Evolutionary conservation across 2,888 invertebrate species (phyloP).

Genomic region (Slavum lentiscoides): DNA sequence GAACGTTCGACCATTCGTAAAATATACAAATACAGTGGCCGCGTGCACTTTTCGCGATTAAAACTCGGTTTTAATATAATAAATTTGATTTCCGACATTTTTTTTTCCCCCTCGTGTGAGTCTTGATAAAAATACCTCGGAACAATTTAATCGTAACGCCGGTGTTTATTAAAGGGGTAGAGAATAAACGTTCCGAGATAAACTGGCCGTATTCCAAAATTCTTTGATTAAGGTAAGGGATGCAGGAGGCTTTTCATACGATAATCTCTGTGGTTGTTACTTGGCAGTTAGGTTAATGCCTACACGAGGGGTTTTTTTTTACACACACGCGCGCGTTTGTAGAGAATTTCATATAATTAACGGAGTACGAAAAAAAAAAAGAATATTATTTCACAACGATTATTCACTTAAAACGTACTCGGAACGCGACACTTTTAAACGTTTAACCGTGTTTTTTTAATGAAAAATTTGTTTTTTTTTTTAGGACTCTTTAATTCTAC

Average conservation of each 20-base stretch:
- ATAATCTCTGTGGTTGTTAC: slow-evolving; percentile 4
- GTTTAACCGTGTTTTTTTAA: too few species aligned
- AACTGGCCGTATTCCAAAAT: slow-evolving; percentile 11
- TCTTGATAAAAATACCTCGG: slow-evolving; percentile 5
- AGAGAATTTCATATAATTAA: not conserved
- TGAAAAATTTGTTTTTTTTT: too few species aligned
- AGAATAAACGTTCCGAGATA: slow-evolving; percentile 24
- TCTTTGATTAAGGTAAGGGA: slow-evolving; percentile 6
- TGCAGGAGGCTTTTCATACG: not conserved
- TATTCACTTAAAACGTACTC: too few species aligned
- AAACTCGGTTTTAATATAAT: not conserved
- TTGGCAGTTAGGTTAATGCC: not conserved
- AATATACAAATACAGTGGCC: not conserved
- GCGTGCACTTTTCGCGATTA: not conserved
- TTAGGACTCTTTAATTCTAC: too few species aligned
- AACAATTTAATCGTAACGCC: slow-evolving; percentile 23
- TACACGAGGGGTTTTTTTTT: not conserved
- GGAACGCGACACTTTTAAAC: too few species aligned
- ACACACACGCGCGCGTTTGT: too few species aligned
- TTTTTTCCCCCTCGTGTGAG: not conserved
- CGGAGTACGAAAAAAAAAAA: not conserved
- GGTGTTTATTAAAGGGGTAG: slow-evolving; percentile 16
- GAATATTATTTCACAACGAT: not conserved
- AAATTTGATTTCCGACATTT: not conserved
- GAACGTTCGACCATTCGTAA: not conserved